phyloP scores from a whole-genome alignment of 2,113 vertebrate species.

The Scophthalmus maximus region DNA sequence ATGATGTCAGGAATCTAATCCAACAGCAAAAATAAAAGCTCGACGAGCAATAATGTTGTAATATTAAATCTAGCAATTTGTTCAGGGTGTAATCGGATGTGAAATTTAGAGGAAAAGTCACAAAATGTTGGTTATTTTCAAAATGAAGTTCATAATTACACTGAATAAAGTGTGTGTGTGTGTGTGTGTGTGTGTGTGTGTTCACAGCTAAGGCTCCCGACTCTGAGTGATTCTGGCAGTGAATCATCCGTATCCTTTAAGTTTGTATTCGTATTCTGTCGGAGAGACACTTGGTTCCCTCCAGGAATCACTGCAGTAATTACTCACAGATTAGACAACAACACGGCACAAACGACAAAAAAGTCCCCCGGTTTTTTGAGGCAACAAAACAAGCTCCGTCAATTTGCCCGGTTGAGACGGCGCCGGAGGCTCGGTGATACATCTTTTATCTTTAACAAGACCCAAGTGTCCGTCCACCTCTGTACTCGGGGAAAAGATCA shows the following conservation, averaged over 20 bases:
- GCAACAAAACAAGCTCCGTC: slow-evolving; percentile 48
- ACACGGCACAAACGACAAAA: slow-evolving; percentile 29
- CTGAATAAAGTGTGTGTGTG: not conserved
- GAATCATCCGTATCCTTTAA: slow-evolving; percentile 1
- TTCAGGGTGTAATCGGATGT: not conserved
- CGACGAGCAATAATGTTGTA: not conserved
- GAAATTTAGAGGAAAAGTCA: not conserved
- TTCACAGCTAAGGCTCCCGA: slow-evolving; percentile 4
- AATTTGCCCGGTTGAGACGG: slow-evolving; percentile 37
- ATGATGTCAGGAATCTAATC: not conserved
- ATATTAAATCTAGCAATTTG: not conserved
- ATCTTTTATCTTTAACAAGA: not conserved
- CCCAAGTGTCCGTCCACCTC: not conserved
- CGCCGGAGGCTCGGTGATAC: slow-evolving; percentile 48
- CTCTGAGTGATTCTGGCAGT: not conserved
- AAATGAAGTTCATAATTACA: not conserved
- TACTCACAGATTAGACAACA: slow-evolving; percentile 52
- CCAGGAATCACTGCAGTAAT: slow-evolving; percentile 36
- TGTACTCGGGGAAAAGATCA: not conserved
- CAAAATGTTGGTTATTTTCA: not conserved
- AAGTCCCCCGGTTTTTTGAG: slow-evolving; percentile 30
- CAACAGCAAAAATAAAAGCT: not conserved
- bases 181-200: not conserved
- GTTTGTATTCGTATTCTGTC: not conserved
- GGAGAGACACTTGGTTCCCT: slow-evolving; percentile 43